These are phyloP conservation scores for Falco punctatus DNA, from an alignment of 2,113 vertebrate genomes.

Conservation along the genomic window DNA sequence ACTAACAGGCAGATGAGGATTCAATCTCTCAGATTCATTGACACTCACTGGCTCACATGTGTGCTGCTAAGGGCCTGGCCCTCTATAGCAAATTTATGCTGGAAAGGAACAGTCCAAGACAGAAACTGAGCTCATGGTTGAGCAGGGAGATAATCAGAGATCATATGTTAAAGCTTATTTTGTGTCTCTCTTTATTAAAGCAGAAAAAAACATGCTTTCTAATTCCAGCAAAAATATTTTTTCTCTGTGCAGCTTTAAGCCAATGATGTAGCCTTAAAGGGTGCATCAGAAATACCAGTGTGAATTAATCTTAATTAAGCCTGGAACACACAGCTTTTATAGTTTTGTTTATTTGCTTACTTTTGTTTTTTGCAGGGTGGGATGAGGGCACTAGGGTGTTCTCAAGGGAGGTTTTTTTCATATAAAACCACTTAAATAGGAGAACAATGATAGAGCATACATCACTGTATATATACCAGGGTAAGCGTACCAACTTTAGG, in stretches of 20 bases:
- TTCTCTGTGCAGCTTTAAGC: neutral
- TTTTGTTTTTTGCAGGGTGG: no score
- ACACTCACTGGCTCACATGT: neutral
- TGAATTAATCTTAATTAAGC: neutral
- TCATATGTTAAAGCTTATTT: neutral
- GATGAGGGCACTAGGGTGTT: fast-evolving
- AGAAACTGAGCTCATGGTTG: neutral
- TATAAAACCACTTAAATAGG: neutral
- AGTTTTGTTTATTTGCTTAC: fast-evolving
- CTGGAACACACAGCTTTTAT: neutral
- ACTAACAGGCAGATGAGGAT: neutral
- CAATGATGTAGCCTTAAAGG: neutral
- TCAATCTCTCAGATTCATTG: neutral
- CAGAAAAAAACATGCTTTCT: neutral
- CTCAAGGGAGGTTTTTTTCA: neutral
- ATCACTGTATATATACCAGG: neutral
- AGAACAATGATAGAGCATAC: neutral
- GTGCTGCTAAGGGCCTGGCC: neutral
- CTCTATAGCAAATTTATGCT: neutral
- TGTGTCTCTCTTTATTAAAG: neutral
- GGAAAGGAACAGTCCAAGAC: neutral
- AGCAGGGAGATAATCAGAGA: neutral
- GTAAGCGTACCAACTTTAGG: neutral
- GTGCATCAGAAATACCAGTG: neutral
- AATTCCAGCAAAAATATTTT: neutral